Conservation (phyloP, 2,888 invertebrate genomes). For the Frankliniella intonsa region DNA sequence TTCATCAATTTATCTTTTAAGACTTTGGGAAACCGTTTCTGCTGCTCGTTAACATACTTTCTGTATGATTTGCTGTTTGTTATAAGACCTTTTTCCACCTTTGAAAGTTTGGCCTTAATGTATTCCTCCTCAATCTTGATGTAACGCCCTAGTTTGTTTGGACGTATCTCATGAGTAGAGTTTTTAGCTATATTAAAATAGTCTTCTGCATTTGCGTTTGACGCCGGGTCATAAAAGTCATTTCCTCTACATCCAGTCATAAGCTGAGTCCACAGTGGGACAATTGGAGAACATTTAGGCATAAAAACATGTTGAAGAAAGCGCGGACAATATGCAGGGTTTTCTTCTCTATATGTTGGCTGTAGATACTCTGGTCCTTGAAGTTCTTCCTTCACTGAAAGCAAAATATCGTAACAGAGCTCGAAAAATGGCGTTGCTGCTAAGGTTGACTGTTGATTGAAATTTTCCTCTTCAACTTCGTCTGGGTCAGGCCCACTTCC, state of each 20-base stretch:
- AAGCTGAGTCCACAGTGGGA: not conserved
- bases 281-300: not conserved
- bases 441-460: not conserved
- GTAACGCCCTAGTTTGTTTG: too few relatives aligned
- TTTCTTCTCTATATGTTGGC: not conserved
- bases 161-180: too few relatives aligned
- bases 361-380: not conserved
- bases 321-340: not conserved
- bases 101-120: too few relatives aligned
- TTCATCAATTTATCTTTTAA: too few relatives aligned
- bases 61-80: too few relatives aligned
- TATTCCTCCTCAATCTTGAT: too few relatives aligned
- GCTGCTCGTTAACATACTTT: too few relatives aligned
- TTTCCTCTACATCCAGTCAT: not conserved
- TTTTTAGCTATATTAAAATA: not conserved
- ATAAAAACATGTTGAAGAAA: not conserved
- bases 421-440: not conserved
- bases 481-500: not conserved
- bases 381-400: not conserved
- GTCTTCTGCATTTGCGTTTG: slow-evolving; percentile 13
- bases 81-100: too few relatives aligned
- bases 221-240: not conserved
- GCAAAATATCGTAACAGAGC: not conserved
- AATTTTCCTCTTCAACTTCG: not conserved
- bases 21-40: too few relatives aligned